Conservation (phyloP, 1,140 invertebrate species). For the Drosophila busckii region DNA sequence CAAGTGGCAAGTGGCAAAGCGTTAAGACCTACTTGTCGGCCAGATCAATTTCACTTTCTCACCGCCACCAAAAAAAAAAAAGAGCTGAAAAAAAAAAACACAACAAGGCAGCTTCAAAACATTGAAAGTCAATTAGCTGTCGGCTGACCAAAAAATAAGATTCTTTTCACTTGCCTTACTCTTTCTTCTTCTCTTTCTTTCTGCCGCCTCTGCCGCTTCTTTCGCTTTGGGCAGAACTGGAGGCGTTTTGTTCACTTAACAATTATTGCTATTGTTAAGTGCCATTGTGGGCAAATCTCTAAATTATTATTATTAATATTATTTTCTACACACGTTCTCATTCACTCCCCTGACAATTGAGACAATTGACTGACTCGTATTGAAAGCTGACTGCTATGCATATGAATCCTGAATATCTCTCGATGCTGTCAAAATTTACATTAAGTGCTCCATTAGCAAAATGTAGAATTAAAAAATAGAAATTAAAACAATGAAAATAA, state of each 20-base stretch:
- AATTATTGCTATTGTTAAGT: conserved; percentile 35
- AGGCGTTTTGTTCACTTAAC: conserved; percentile 8
- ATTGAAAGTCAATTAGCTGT: conserved; percentile 76
- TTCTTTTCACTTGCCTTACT: conserved; percentile 36
- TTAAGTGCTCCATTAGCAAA: too few relatives aligned
- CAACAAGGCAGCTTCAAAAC: conserved; percentile 37
- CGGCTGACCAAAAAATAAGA: conserved; percentile 53
- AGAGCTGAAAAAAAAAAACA: conserved; percentile 13
- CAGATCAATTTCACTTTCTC: conserved; percentile 74
- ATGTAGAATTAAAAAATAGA: too few relatives aligned
- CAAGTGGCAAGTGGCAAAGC: conserved; percentile 14
- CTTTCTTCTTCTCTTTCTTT: conserved; percentile 7
- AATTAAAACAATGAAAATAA: too few relatives aligned
- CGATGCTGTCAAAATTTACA: too few relatives aligned
- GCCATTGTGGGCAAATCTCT: conserved; percentile 13
- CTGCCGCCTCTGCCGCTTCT: not conserved
- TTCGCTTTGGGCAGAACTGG: too few relatives aligned
- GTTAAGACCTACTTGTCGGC: conserved; percentile 46
- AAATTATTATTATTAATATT: not conserved
- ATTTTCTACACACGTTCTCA: not conserved
- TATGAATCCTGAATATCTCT: too few relatives aligned
- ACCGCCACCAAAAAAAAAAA: conserved; percentile 20
- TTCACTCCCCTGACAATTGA: too few relatives aligned
- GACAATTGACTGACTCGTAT: too few relatives aligned
- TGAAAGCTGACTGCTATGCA: too few relatives aligned